Percentiles rank a stretch among this genome's conserved stretches.
phyloP scores from a whole-genome alignment of 2,888 invertebrate genomes.

The Xanthorhoe spadicearia region DNA sequence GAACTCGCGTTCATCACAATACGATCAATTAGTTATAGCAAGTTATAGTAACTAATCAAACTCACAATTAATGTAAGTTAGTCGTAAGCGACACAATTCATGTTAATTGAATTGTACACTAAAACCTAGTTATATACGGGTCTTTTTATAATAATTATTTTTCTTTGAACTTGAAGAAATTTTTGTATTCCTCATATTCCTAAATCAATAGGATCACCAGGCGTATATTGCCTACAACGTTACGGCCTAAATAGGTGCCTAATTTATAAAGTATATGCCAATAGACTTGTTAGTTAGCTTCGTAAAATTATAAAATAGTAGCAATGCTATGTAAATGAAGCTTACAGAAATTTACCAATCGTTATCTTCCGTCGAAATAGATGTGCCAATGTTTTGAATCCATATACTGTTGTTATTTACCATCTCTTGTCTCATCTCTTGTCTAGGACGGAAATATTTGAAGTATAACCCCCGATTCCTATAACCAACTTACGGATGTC shows the following conservation, averaged over 20 bases:
- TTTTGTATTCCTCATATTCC: neutral
- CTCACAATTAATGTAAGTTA: constrained; percentile 21
- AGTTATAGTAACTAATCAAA: constrained; percentile 15
- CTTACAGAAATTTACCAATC: neutral
- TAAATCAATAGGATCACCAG: neutral
- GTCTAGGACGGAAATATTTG: neutral
- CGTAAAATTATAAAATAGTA: constrained; percentile 7
- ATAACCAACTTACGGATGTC: too few species aligned
- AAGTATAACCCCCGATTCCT: neutral
- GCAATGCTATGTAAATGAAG: neutral
- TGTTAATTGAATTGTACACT: constrained; percentile 8
- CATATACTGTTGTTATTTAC: constrained; percentile 8
- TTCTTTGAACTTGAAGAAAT: neutral
- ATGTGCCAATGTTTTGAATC: constrained; percentile 43
- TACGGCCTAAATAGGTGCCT: constrained; percentile 34
- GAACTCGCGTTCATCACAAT: neutral
- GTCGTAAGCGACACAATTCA: neutral
- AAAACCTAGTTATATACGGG: constrained; percentile 23
- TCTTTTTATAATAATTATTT: constrained; percentile 12
- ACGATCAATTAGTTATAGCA: constrained; percentile 4
- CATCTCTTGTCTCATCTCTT: neutral
- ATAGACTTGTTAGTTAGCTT: constrained; percentile 17
- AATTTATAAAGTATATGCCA: constrained; percentile 20
- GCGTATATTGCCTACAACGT: constrained; percentile 15
- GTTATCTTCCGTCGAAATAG: constrained; percentile 17